Evolutionary conservation across 2,113 vertebrate genomes (phyloP), one percentile per base, ranked within the genome.

Genomic region (Myodes glareolus): DNA sequence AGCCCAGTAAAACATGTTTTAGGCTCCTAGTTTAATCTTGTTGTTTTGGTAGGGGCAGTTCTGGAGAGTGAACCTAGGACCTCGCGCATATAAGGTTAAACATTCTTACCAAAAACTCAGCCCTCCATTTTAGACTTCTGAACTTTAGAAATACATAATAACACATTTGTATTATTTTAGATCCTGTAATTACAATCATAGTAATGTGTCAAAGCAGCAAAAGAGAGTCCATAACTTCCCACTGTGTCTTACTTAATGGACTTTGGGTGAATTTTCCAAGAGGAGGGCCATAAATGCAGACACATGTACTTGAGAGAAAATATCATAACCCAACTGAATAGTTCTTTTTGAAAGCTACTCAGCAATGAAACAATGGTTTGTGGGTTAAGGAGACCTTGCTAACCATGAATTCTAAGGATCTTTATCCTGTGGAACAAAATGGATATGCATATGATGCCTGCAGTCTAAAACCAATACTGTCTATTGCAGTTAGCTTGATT

Each of bases 381-480:
- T 2, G 58, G 45, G 47, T 7, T 11, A n/a, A n/a, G 6, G 67
- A 75, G 39, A 23, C 16, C 29, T 61, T 81, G 10, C 63, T 88
- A 14, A 21, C 58, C 31, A 23, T 31, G 16, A 19, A 63, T 63
- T 13, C 65, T 76, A 52, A 65, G 61, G 70, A 31, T 36, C n/a
- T 25, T 16, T 12, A 45, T 3, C 31, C 9, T 17, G 33, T 45
- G 45, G 16, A 7, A 17, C 7, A 29, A 2, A 3, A 21, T 5
- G 7, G 7, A 70, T 2, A 3, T 7, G 3, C 27, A 12, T 13
- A 17, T 36, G 39, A 17, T 68, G 47, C 6, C 1, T 4, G 33
- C 13, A 17, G 1, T 3, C 42, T 1, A 33, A 33, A 45, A 12
- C 25, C n/a, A 36, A n/a, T n/a, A n/a, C n/a, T n/a, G n/a, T n/a